These are phyloP conservation scores for Eira barbara DNA, from an alignment of 2,113 vertebrate species.

Conservation along the genomic window DNA sequence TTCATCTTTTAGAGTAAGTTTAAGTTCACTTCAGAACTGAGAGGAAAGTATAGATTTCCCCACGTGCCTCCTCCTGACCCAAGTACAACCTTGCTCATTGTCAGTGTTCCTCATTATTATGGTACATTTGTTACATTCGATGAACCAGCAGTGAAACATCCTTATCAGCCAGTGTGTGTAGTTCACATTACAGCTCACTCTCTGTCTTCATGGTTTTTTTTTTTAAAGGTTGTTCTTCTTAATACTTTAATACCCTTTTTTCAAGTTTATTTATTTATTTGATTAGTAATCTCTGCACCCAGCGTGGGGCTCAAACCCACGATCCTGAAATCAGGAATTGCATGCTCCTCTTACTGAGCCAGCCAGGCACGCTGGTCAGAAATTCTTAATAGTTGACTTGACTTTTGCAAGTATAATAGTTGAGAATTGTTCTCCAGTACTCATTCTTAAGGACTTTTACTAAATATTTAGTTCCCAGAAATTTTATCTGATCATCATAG, in stretches of 20 bases:
- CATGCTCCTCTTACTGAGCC: neutral
- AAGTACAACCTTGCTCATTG: neutral
- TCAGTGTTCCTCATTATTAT: neutral
- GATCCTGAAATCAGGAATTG: neutral
- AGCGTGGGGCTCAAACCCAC: neutral
- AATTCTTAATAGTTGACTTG: neutral
- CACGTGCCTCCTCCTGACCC: neutral
- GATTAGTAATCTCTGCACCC: neutral
- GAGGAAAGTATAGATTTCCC: neutral
- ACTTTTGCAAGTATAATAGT: neutral
- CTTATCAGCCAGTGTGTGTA: neutral
- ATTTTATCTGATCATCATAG: conserved; percentile 7
- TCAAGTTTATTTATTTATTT: neutral
- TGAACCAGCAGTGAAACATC: neutral
- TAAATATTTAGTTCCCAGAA: neutral
- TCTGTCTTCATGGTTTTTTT: neutral
- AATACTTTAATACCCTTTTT: neutral
- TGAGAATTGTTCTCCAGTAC: neutral
- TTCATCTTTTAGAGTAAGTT: conserved; percentile 2
- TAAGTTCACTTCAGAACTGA: neutral
- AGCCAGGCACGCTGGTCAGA: neutral
- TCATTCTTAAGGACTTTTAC: neutral
- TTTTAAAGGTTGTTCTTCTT: neutral
- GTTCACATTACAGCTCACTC: neutral
- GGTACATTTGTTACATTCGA: neutral